Percentiles rank a stretch among this genome's conserved stretches.
These are phyloP conservation scores for Phytoseiulus persimilis DNA, from an alignment of 2,888 invertebrate genomes.

Conservation along the genomic window DNA sequence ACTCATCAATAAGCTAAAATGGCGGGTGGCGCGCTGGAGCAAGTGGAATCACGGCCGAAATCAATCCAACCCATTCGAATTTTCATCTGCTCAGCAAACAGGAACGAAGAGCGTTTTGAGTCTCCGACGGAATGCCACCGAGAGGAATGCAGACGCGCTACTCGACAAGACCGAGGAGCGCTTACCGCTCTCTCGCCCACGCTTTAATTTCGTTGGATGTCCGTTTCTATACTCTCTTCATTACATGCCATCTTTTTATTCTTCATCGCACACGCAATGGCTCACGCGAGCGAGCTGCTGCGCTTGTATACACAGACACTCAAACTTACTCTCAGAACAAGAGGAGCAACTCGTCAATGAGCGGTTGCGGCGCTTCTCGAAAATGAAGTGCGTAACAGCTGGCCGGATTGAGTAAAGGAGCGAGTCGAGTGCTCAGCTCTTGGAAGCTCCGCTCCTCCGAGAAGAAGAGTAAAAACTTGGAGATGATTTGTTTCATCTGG, in stretches of 20 bases:
- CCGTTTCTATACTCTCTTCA: neutral
- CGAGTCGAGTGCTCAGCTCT: neutral
- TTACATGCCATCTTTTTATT: neutral
- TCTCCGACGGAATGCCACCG: too few species aligned
- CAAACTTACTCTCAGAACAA: neutral
- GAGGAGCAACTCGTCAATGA: conserved; percentile 5
- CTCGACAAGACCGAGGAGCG: too few species aligned
- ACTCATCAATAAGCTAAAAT: neutral
- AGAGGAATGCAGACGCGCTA: too few species aligned
- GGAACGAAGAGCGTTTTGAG: too few species aligned
- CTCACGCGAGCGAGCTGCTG: neutral
- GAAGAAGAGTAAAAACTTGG: neutral
- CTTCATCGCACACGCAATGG: neutral
- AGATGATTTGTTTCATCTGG: neutral
- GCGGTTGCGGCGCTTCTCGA: neutral
- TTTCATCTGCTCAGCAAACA: too few species aligned
- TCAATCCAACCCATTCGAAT: too few species aligned
- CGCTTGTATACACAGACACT: neutral
- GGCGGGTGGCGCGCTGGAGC: neutral
- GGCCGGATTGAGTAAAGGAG: neutral
- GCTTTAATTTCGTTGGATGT: neutral
- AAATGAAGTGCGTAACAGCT: neutral
- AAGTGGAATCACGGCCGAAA: too few species aligned
- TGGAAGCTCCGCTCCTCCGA: neutral
- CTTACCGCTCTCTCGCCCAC: neutral